Conservation (phyloP, 1,140 invertebrate species). For the Ostrea denselamellosa region DNA sequence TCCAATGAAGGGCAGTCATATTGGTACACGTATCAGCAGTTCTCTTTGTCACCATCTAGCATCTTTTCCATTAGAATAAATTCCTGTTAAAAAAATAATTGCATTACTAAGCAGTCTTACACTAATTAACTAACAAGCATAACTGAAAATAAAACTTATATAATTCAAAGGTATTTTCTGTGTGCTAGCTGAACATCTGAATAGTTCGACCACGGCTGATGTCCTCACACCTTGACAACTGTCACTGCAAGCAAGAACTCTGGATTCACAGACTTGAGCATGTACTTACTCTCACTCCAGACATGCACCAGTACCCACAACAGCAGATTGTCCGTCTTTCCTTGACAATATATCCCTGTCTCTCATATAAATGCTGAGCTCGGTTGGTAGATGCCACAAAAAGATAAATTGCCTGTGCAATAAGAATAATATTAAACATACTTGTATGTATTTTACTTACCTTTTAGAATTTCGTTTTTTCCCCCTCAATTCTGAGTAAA, state of each 20-base stretch:
- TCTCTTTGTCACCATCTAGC: background rate
- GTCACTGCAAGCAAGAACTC: background rate
- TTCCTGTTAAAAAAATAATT: background rate
- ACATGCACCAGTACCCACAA: slow-evolving; percentile 39
- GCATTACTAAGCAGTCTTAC: background rate
- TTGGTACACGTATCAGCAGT: background rate
- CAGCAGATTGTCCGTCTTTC: background rate
- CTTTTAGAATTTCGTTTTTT: no score
- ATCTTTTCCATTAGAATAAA: background rate
- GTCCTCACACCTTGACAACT: no score
- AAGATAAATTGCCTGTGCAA: slow-evolving; percentile 35
- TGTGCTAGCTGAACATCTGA: no score
- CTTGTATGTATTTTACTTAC: no score
- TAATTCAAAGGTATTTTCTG: no score
- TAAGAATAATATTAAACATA: background rate
- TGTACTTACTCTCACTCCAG: slow-evolving; percentile 23
- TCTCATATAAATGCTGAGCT: slow-evolving; percentile 36
- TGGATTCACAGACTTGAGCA: background rate
- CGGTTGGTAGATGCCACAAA: slow-evolving; percentile 27
- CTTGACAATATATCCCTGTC: slow-evolving; percentile 37
- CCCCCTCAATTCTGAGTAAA: no score
- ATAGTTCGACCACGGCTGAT: no score
- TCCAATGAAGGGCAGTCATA: background rate
- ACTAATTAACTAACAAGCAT: no score
- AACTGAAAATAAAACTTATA: no score